Evolutionary conservation across 2,888 invertebrate genomes (phyloP).

Genomic region (Candidula unifasciata): DNA sequence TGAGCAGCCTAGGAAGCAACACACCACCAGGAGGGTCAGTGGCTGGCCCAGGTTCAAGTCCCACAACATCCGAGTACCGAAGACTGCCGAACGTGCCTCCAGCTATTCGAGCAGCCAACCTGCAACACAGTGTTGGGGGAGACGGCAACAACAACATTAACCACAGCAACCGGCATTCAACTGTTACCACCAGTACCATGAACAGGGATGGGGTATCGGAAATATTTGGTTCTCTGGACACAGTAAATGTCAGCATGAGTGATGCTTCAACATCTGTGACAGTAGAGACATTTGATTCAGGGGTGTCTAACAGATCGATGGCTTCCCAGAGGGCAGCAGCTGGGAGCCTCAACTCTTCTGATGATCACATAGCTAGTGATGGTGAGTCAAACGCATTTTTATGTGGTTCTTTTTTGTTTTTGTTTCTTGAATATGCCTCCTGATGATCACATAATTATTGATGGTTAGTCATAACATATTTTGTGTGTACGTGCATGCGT

Average conservation of each 20-base stretch:
- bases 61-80: slow-evolving; percentile 67
- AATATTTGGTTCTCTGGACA: slow-evolving; percentile 81
- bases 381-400: slow-evolving; percentile 60
- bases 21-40: neutral
- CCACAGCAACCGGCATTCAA: slow-evolving; percentile 70
- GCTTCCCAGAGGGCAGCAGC: slow-evolving; percentile 81
- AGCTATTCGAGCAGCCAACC: slow-evolving; percentile 57
- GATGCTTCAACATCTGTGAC: slow-evolving; percentile 80
- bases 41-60: slow-evolving; percentile 28
- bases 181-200: slow-evolving; percentile 72
- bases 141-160: slow-evolving; percentile 54
- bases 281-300: slow-evolving; percentile 80
- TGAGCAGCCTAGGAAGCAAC: slow-evolving; percentile 56
- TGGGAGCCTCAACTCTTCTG: slow-evolving; percentile 80
- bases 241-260: slow-evolving; percentile 80
- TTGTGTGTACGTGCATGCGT: too few relatives aligned
- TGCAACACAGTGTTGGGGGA: slow-evolving; percentile 38
- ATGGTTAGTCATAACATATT: too few relatives aligned
- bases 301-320: slow-evolving; percentile 79
- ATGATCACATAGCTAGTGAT: slow-evolving; percentile 72
- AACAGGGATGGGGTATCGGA: slow-evolving; percentile 72
- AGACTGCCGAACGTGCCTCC: slow-evolving; percentile 72
- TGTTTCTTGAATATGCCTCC: too few relatives aligned
- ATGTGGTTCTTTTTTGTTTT: too few relatives aligned
- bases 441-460: too few relatives aligned